phyloP scores from a whole-genome alignment of 2,888 invertebrate species.

The Amphimallon solstitiale region DNA sequence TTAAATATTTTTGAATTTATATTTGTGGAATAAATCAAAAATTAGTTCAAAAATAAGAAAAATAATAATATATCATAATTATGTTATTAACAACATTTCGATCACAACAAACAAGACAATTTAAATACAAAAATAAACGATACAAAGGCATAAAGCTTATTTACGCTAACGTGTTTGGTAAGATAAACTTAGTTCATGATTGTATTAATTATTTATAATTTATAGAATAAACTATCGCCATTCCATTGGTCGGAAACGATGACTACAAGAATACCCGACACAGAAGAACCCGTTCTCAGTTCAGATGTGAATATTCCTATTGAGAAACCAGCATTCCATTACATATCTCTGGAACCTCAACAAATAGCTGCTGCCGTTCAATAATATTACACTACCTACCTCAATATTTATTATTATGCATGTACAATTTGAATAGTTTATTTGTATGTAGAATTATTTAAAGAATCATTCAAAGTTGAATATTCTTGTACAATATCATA shows the following conservation, averaged over 20 bases:
- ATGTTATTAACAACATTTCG: no score
- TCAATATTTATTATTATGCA: conserved; percentile 12
- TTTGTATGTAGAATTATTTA: no score
- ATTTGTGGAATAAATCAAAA: conserved; percentile 3
- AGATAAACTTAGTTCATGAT: no score
- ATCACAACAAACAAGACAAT: no score
- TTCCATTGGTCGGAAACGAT: conserved; percentile 49
- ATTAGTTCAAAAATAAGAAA: neutral
- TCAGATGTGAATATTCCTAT: conserved; percentile 44
- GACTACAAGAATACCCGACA: conserved; percentile 42
- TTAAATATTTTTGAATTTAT: no score
- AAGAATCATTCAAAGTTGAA: no score
- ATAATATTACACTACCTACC: neutral
- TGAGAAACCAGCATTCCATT: conserved; percentile 48
- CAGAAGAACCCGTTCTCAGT: conserved; percentile 34
- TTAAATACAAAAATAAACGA: no score
- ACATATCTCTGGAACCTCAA: conserved; percentile 54
- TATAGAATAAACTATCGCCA: conserved; percentile 49
- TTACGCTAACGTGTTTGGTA: no score
- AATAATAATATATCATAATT: no score
- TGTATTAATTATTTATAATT: conserved; percentile 12
- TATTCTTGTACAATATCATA: no score
- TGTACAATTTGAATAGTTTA: no score
- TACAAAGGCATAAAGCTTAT: no score
- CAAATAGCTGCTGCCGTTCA: conserved; percentile 42